Evolutionary conservation across 2,797 vertebrate species (phyloP), one percentile per base, ranked within the genome.

Genomic region (Tympanoctomys barrerae): DNA sequence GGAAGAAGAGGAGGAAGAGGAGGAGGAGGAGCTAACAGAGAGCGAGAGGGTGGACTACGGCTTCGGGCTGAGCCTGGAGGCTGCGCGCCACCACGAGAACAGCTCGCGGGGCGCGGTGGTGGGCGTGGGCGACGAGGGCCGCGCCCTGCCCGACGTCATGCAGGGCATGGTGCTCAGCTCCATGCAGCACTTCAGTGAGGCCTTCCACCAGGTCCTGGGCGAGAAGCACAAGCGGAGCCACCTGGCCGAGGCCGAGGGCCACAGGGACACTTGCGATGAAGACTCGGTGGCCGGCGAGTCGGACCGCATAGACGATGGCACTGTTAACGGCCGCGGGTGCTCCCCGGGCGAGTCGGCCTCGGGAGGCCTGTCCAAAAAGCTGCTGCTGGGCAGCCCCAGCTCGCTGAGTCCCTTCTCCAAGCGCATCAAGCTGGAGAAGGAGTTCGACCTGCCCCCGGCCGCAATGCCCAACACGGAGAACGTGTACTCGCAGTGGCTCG

Each of bases 121-220:
- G 90, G 97, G 97, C 96, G 93, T 98, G 26, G 98, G 99, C 16
- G 99, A 99, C 96, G 99, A 98, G 83, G 97, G 99, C 89, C 99
- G 99, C 78, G 99, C 99, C 1, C 98, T 99, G 97, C 99, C 99
- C 0, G 99, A 99, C 33, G 99, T 99, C 96, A 99, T 99, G 99
- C 99, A 99, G 98, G 99, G 99, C 96, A 99, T 99, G 99, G 99
- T 99, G 93, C 98, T 99, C 96, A 99, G 99, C 84, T 99, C 99
- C 99, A 99, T 99, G 99, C 99, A 99, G 98, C 99, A 99, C 98
- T 99, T 99, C 99, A 99, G 99, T 1, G 99, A 99, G 98, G 99
- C 99, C 96, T 99, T 99, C 97, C 99, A 99, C 94, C 99, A 99
- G 98, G 99, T 99, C 97, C 98, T 99, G 96, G 98, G 98, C 90